Conservation (phyloP, 2,888 invertebrate genomes). For the Magallana nippona region DNA sequence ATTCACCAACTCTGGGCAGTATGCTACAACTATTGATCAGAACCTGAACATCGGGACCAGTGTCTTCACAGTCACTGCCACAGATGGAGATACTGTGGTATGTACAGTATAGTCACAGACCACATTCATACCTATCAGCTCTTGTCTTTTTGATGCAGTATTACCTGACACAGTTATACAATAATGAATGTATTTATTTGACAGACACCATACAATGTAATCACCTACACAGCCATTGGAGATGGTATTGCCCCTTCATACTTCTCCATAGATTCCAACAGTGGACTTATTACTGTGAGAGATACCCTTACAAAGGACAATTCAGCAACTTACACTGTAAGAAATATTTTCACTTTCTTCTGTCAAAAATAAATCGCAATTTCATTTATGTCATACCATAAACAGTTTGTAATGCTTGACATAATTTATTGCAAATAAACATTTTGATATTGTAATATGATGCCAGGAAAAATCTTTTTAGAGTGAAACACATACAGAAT, state of each 20-base stretch:
- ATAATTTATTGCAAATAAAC: too few species aligned
- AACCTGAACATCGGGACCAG: conserved; percentile 49
- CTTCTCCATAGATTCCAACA: conserved; percentile 66
- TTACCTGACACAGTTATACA: background rate
- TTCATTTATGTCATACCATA: too few species aligned
- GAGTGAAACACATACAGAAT: background rate
- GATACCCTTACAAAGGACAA: conserved; percentile 65
- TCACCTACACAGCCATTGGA: conserved; percentile 69
- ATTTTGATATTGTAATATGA: too few species aligned
- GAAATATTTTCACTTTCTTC: conserved; percentile 17
- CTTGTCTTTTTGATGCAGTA: background rate
- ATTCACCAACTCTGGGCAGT: conserved; percentile 54
- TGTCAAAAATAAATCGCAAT: too few species aligned
- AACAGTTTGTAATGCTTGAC: too few species aligned
- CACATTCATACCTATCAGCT: too few species aligned
- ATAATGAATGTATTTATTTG: conserved; percentile 36
- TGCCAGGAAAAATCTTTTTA: too few species aligned
- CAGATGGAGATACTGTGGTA: conserved; percentile 64
- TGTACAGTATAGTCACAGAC: conserved; percentile 21
- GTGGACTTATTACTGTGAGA: conserved; percentile 63
- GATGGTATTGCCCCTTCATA: conserved; percentile 65
- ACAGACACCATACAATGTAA: conserved; percentile 65
- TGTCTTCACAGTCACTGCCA: conserved; percentile 62
- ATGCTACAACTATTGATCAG: conserved; percentile 58
- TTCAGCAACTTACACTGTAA: conserved; percentile 61